These are phyloP conservation scores for Sebastes trivittatus DNA, from an alignment of 2,797 vertebrate genomes.

Conservation along the genomic window DNA sequence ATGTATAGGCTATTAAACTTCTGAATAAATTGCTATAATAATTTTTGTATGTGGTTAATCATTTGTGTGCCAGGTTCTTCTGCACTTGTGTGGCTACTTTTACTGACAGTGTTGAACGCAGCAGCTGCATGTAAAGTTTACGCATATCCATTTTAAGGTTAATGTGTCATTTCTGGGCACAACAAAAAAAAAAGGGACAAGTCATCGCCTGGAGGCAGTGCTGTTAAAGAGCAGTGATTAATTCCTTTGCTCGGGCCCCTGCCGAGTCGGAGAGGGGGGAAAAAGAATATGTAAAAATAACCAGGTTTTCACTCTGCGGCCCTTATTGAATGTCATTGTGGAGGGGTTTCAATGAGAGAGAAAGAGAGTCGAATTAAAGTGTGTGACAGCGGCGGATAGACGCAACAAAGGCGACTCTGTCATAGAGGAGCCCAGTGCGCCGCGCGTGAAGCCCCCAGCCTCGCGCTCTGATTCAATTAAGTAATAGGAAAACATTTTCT, in stretches of 20 bases:
- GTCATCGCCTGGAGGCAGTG: slow-evolving; percentile 86
- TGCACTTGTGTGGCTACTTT: slow-evolving; percentile 47
- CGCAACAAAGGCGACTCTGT: slow-evolving; percentile 99
- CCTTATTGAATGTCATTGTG: slow-evolving; percentile 99
- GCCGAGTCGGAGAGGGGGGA: slow-evolving; percentile 80
- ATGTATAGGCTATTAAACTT: neutral
- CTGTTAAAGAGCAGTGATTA: slow-evolving; percentile 94
- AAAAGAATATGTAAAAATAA: slow-evolving; percentile 98
- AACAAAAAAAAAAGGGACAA: slow-evolving; percentile 77
- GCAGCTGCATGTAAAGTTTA: slow-evolving; percentile 80
- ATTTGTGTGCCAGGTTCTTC: slow-evolving; percentile 1
- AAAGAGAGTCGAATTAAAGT: slow-evolving; percentile 99
- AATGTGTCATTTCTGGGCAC: slow-evolving; percentile 82
- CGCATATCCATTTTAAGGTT: slow-evolving; percentile 80
- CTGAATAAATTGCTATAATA: neutral
- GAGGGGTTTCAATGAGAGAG: slow-evolving; percentile 99
- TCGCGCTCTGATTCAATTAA: slow-evolving; percentile 97
- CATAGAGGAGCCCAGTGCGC: slow-evolving; percentile 94
- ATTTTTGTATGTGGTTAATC: neutral
- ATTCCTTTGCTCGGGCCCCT: slow-evolving; percentile 92
- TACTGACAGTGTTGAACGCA: slow-evolving; percentile 36
- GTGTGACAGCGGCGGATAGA: slow-evolving; percentile 99
- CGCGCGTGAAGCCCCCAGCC: slow-evolving; percentile 95
- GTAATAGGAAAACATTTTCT: slow-evolving; percentile 99
- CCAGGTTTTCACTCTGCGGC: slow-evolving; percentile 96